Base-by-base conservation (phyloP, 2,797 vertebrate genomes). In the Xenopus petersii region DNA sequence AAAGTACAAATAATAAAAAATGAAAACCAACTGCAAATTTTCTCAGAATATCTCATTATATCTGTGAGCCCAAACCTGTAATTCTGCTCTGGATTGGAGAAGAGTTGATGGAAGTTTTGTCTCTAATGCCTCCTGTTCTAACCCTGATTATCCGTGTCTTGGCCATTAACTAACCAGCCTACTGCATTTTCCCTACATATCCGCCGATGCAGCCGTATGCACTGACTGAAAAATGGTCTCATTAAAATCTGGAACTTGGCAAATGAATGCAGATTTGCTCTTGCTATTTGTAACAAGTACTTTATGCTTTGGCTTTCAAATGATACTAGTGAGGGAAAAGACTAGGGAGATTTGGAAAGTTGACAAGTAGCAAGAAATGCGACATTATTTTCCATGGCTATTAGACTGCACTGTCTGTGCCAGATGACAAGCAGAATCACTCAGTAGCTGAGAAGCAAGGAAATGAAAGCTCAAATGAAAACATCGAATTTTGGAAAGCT, bases 191-290 rank as follows among this genome's bases (percentile, higher is more conserved):
- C 75, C 55, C 24, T 49, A 68, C 67, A 63, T 59, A 49, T 9
- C 60, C 67, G 13, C 56, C 42, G 5, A 21, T 47, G 64, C 21
- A 49, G 70, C 70, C 59, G 13, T 73, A 70, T 64, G 70, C 70
- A 64, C 47, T 21, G 70, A 77, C 70, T 73, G 70, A 77, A 48
- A 73, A 73, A 58, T 64, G 71, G 54, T n/a, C 71, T 79, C 76
- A 79, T 79, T 79, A 79, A 74, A 74, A 65, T 16, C 42, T 65
- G 42, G 42, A 64, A 69, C 71, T 46, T 21, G 64, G 48, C 12
- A 70, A 64, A 60, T 59, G 30, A 69, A 73, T 69, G 61, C 71
- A 59, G 60, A 73, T 70, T 42, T 78, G 71, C 61, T 70, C 55
- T 64, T 30, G 61, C 47, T 65, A 65, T 58, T 69, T 70, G 49